These are phyloP conservation scores for Aspidoscelis tigris DNA, from an alignment of 2,113 vertebrate genomes.

Conservation along the genomic window DNA sequence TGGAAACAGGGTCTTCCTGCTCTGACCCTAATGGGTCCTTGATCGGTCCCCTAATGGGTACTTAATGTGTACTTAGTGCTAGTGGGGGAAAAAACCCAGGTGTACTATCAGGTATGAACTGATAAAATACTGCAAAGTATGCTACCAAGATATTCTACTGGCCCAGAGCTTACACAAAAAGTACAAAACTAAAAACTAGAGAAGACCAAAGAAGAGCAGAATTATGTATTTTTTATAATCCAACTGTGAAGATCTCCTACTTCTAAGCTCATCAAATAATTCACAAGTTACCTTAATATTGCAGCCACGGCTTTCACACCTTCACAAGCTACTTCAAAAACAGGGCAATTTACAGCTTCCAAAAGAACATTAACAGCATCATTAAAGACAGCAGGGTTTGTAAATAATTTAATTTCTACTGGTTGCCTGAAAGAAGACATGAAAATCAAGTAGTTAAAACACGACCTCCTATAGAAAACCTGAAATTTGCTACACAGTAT, in stretches of 20 bases:
- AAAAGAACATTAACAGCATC: conserved; percentile 78
- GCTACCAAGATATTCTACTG: not conserved
- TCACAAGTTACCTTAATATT: conserved; percentile 83
- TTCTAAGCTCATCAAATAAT: conserved; percentile 15
- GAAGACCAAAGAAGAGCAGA: not conserved
- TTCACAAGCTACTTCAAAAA: conserved; percentile 83
- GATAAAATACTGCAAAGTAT: too few species aligned
- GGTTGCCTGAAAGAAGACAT: conserved; percentile 82
- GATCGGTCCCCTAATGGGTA: too few species aligned
- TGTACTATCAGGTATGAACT: too few species aligned
- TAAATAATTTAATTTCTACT: conserved; percentile 84
- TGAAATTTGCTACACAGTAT: not conserved
- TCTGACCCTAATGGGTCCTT: too few species aligned
- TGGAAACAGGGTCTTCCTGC: too few species aligned
- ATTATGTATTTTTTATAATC: not conserved
- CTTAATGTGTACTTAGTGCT: too few species aligned
- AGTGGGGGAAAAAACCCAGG: too few species aligned
- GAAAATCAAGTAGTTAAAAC: conserved; percentile 20
- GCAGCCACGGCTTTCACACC: conserved; percentile 79
- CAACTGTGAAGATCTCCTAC: not conserved
- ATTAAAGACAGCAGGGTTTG: conserved; percentile 77
- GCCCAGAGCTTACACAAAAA: not conserved
- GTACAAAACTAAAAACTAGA: not conserved
- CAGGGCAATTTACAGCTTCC: conserved; percentile 80
- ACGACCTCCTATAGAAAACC: not conserved